Evolutionary conservation across 2,797 vertebrate species (phyloP), one percentile per base, ranked within the genome.

Genomic region (Streptopelia turtur): DNA sequence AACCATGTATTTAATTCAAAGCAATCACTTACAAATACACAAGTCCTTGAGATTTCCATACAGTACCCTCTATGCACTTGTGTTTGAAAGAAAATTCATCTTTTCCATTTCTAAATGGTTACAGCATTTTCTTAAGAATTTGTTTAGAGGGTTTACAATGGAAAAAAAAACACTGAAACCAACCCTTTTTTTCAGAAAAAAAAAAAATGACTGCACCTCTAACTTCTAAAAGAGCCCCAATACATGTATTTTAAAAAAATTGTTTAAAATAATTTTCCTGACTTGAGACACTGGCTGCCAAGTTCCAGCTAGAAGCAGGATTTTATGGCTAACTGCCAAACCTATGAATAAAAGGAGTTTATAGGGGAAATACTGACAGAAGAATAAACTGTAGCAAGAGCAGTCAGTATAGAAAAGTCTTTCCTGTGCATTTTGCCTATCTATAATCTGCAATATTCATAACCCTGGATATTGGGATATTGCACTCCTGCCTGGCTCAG

Each of bases 221-320:
- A 85, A 45, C 74, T 80, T 83, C 83, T 50, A 89, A 70, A 89
- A 87, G 87, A 83, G 50, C 21, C 37, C 30, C 22, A 66, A 74
- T n/a, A 57, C 22, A 41, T 53, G 69, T 83, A 95, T 68, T 68
- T 76, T 64, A 4, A 23, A 39, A 69, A 89, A 84, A 59, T 86
- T 93, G 87, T 96, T 95, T 94, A 81, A 96, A 95, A 96, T 76
- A 83, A 95, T 94, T 93, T 95, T 86, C 91, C 94, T 90, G 90
- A 91, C 85, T 96, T 72, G 28, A 87, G 77, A 94, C 39, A 70
- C 25, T 39, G 60, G n/a, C 94, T 95, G 94, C 95, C 96, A 96
- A 96, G 71, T 93, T 93, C 87, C 91, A 94, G 78, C 60, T 80
- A 76, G 79, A 94, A 93, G 90, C 65, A 93, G 84, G 94, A 94